phyloP scores from a whole-genome alignment of 2,113 vertebrate species.

The Cyanoramphus novaezelandiae region DNA sequence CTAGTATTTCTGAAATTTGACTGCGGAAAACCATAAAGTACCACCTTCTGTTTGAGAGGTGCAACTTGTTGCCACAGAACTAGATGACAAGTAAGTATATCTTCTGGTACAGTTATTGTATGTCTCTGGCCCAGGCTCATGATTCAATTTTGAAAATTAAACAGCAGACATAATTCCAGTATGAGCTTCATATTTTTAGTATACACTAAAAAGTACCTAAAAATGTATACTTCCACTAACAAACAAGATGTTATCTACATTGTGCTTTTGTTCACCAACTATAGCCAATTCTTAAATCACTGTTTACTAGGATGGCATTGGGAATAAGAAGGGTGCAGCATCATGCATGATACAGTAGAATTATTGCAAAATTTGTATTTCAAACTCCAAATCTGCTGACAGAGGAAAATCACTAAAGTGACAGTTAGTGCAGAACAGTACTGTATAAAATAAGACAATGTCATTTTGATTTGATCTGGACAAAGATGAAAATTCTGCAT shows the following conservation, averaged over 20 bases:
- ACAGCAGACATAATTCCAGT: background rate
- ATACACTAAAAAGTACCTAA: background rate
- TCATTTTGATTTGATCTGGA: conserved; percentile 55
- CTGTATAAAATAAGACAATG: conserved; percentile 35
- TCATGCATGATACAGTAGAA: background rate
- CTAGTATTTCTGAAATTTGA: background rate
- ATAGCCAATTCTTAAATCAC: background rate
- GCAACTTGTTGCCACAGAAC: background rate
- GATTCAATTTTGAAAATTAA: background rate
- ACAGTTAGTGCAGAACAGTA: conserved; percentile 2
- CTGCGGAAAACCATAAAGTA: background rate
- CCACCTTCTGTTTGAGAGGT: background rate
- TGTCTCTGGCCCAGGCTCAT: background rate
- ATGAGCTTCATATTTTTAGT: background rate
- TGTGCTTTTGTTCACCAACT: background rate
- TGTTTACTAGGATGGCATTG: background rate
- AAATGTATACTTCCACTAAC: background rate
- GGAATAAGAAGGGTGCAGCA: background rate
- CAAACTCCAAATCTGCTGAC: conserved; percentile 24
- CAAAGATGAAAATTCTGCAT: conserved; percentile 30
- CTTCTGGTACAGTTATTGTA: background rate
- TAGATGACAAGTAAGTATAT: background rate
- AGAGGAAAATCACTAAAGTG: background rate
- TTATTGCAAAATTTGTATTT: background rate
- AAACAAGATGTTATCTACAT: background rate